Evolutionary conservation across 2,888 invertebrate genomes (phyloP), one percentile per base, ranked within the genome.

Genomic region (Drosophila mettleri): DNA sequence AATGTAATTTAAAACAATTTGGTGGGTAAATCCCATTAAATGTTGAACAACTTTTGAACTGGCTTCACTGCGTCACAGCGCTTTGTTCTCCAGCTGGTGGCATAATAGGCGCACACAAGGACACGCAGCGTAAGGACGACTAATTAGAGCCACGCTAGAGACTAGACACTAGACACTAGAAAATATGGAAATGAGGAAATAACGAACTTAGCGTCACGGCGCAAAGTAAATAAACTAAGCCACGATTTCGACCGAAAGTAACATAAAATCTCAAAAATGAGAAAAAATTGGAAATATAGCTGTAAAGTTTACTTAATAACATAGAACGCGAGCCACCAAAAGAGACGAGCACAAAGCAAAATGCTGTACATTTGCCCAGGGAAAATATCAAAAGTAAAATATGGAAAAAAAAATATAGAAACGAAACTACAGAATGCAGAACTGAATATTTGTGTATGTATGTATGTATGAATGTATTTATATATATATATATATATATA

Each of bases 211-310:
- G 51, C 51, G 45, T 31, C 51, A 57, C 65, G 69, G 60, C 66
- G 55, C 68, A 38, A 78, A 83, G 77, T 78, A 75, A 83, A 86
- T 86, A 75, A 86, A 88, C 70, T 78, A 74, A 57, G 67, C 71
- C 66, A 75, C 69, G 71, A 71, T 72, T 78, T 65, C 64, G 52
- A 64, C 38, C 45, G 60, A 49, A 43, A 52, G 27, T 18, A 2
- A 22, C 33, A 49, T 34, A 10, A 46, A 58, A 54, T 18, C 58
- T 9, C n/a, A n/a, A n/a, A n/a, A n/a, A n/a, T n/a, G n/a, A 20
- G 45, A 34, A 29, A 46, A n/a, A 48, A 20, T 9, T 39, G 22
- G 5, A 41, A 29, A 52, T 38, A 46, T 45, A 41, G 48, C 34
- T 61, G 46, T 12, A 24, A 29, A 49, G 55, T 51, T 20, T 51